Base-by-base conservation (phyloP, 2,113 vertebrate genomes). In the Fukomys damarensis region DNA sequence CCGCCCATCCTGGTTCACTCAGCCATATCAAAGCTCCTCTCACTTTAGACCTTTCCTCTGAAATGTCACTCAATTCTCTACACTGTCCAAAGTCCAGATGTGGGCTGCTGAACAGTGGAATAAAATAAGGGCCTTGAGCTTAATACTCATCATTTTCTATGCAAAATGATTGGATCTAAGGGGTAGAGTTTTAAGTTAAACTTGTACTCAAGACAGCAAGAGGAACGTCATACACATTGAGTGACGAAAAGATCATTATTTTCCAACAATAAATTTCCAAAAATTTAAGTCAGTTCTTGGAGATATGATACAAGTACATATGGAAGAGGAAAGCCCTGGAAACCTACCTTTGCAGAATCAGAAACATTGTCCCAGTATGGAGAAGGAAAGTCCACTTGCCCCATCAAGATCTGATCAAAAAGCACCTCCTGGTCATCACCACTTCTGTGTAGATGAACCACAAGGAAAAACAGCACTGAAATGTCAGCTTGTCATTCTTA, bases 341-440 rank as follows among this genome's bases (percentile, higher is more conserved):
- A 92, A 93, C 97, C 8, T 94, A 99, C 99, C 99, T 99, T 99
- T 86, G 99, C 99, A 17, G 99, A 98, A 65, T 99, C 99, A 22
- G 99, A 99, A 91, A 99, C 98, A 0, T 99, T 99, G 97, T 99
- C 99, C 99, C 99, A 99, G 93, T 99, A 99, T 0, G 99, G 99
- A 97, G 99, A 98, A 63, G 99, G 99, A 96, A 99, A 99, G 96
- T 99, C 99, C 95, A 99, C 98, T 97, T 99, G 99, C 20, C 99
- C 99, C 98, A 98, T 99, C 97, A 99, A 97, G 98, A 99, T 99
- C 98, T 99, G 99, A 96, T 99, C 99, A 97, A 99, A 99, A 87
- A 99, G 98, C 46, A 98, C 99, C 85, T 99, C 99, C 97, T 99
- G 99, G 96, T 99, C 99, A 82, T 99, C 99, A 87, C 99, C 99